Base-by-base conservation (phyloP, 2,797 vertebrate species). In the Spinus olivaceus region DNA sequence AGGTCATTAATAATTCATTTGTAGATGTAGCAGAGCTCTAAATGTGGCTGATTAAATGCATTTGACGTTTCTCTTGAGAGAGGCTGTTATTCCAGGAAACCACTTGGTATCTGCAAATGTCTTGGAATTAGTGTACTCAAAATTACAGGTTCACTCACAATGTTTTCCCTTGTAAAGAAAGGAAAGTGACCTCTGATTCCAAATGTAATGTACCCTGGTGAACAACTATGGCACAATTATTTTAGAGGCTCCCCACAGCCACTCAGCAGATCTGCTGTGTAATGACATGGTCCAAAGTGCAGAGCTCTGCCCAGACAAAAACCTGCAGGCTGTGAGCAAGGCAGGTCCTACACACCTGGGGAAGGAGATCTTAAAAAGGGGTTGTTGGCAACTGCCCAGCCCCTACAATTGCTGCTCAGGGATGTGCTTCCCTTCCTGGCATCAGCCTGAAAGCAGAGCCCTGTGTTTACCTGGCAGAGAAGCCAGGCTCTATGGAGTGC, bases 31-130 rank as follows among this genome's bases (percentile, higher is more conserved):
- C 77, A 88, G 90, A 90, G 63, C 93, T 92, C 91, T 94, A 94
- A 96, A 95, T 88, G 77, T 88, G 93, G 81, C 90, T 95, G 94
- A 96, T 96, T 95, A 97, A 97, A 95, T 86, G 95, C 70, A 57
- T 92, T 87, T 96, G 92, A 86, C n/a, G 8, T 92, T 94, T 81
- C 96, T 95, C 93, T 74, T 71, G 94, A 95, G 93, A 94, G 71
- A 94, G 65, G 47, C 70, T 92, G 74, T 96, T 96, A 95, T 85
- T 93, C 77, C 96, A 92, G 90, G 93, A 94, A 97, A 92, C 80
- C 81, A 94, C 78, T 93, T 63, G 44, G 54, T 32, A 67, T 88
- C 73, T 89, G 87, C 56, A 91, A 91, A 93, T 28, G 73, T 67
- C 92, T 92, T 94, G 82, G 92, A 97, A 87, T 64, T 39, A 84